Evolutionary conservation across 2,113 vertebrate species (phyloP), one percentile per base, ranked within the genome.

Genomic region (Menidia beryllina): DNA sequence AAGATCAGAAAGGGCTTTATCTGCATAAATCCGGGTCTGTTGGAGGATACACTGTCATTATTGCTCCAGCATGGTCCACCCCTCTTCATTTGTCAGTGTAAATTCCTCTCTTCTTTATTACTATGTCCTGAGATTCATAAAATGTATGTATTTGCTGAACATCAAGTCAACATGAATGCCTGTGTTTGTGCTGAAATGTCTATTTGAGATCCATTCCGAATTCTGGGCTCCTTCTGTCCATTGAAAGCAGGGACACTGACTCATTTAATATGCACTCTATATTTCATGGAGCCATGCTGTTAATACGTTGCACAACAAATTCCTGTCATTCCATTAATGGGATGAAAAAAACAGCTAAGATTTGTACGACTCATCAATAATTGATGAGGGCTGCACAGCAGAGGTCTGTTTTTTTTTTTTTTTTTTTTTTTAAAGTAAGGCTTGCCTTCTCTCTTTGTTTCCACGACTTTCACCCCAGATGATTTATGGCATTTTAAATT

Each of bases 311-410:
- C 21, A 59, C 67, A 56, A 50, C 65, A 25, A 62, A 58, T 48
- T 51, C 47, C 59, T 53, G 93, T 89, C 91, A 91, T 91, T 89
- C 89, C 86, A 79, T 76, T 88, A 89, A 87, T 94, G 95, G 94
- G 93, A 94, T 85, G 93, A n/a, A 92, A 95, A 92, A 93, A 94
- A 96, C 94, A 93, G 90, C 82, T 82, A 91, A 57, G 64, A 67
- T 83, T 95, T 94, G 94, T 95, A 93, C 93, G 91, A 93, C 92
- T 93, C 93, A 93, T 95, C 91, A 94, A 93, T 94, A 94, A 94
- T 95, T 96, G 93, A 95, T 95, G 93, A 95, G 2, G 90, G 94
- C 95, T 93, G 27, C 41, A 26, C 65, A 63, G 21, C n/a, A 67
- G n/a, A 82, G 24, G 27, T 74, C 39, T 41, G 17, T 62, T 38